Evolutionary conservation across 2,888 invertebrate genomes (phyloP).

Genomic region (Patella caerulea): DNA sequence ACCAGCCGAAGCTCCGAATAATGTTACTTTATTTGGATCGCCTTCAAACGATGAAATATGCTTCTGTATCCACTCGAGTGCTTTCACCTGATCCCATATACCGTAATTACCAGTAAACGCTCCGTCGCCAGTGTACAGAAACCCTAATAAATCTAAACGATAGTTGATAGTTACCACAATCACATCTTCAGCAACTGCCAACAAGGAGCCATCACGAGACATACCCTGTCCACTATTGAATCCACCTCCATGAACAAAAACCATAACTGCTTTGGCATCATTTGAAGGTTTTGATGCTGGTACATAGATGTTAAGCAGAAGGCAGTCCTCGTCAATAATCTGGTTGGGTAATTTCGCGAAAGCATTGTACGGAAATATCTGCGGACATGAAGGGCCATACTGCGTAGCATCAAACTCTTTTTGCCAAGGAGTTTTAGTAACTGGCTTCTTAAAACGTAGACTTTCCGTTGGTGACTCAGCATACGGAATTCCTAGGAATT

Average conservation of each 20-base stretch:
- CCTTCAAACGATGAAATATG: slow-evolving; percentile 73
- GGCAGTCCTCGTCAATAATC: slow-evolving; percentile 91
- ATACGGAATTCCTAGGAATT: not conserved
- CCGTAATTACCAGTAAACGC: slow-evolving; percentile 83
- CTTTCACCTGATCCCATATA: slow-evolving; percentile 92
- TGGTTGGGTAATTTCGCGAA: slow-evolving; percentile 80
- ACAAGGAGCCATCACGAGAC: slow-evolving; percentile 89
- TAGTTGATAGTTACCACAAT: slow-evolving; percentile 95
- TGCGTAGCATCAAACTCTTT: slow-evolving; percentile 79
- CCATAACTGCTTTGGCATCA: slow-evolving; percentile 38
- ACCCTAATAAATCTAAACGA: slow-evolving; percentile 88
- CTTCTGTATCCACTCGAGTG: slow-evolving; percentile 74
- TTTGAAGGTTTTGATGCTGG: slow-evolving; percentile 74
- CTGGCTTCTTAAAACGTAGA: not conserved
- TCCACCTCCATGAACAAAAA: slow-evolving; percentile 80
- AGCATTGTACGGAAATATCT: slow-evolving; percentile 69
- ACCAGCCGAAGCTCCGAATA: slow-evolving; percentile 94
- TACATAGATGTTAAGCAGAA: slow-evolving; percentile 90
- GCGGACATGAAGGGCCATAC: slow-evolving; percentile 89
- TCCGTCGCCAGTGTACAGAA: slow-evolving; percentile 47
- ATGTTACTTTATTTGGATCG: slow-evolving; percentile 89
- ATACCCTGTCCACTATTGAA: slow-evolving; percentile 89
- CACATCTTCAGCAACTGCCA: slow-evolving; percentile 89
- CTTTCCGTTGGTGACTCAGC: not conserved
- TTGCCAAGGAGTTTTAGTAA: not conserved